These are phyloP conservation scores for Exephanes ischioxanthus DNA, from an alignment of 2,888 invertebrate species.

Conservation along the genomic window DNA sequence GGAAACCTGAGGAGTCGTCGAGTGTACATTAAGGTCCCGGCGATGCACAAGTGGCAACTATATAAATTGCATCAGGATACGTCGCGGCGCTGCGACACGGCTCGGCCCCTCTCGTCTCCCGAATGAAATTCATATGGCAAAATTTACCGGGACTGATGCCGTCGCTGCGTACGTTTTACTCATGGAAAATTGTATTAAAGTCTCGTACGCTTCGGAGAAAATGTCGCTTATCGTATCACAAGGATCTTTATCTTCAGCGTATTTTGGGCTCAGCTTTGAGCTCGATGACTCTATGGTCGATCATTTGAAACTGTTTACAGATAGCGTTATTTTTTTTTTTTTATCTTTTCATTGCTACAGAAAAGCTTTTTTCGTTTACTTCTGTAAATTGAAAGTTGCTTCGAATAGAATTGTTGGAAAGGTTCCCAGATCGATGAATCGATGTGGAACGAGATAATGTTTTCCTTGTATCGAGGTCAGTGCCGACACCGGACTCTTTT, in stretches of 20 bases:
- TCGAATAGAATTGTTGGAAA: background rate
- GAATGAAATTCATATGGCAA: background rate
- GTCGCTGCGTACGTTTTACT: background rate
- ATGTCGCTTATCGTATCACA: background rate
- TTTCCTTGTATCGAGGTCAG: constrained; percentile 48
- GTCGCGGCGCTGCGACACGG: constrained; percentile 21
- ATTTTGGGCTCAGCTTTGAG: background rate
- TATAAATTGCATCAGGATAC: constrained; percentile 53
- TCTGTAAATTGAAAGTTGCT: background rate
- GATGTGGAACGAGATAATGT: constrained; percentile 10
- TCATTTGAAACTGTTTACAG: background rate
- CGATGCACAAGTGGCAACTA: constrained; percentile 43
- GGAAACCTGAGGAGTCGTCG: constrained; percentile 54
- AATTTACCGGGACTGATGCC: background rate
- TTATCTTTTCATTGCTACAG: background rate
- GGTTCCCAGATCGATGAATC: constrained; percentile 41
- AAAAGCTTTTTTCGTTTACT: too few relatives aligned
- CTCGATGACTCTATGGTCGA: background rate
- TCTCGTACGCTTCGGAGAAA: background rate
- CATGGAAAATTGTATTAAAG: background rate
- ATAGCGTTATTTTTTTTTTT: background rate
- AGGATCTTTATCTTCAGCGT: background rate
- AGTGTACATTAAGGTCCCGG: constrained; percentile 16
- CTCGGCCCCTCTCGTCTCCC: background rate
- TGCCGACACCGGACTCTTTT: constrained; percentile 53